phyloP scores from a whole-genome alignment of 1,140 invertebrate genomes.

The Telenomus remus region DNA sequence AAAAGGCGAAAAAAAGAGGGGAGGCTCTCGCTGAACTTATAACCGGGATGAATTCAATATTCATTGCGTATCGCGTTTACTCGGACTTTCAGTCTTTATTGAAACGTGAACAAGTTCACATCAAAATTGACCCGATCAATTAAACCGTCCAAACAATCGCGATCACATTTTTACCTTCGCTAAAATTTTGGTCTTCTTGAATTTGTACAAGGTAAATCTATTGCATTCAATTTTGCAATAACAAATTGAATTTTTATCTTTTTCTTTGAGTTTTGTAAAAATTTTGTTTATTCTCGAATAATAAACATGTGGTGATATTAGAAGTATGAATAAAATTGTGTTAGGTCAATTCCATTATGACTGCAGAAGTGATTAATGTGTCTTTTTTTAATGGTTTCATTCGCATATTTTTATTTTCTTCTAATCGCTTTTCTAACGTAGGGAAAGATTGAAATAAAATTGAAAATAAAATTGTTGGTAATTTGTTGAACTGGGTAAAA shows the following conservation, averaged over 20 bases:
- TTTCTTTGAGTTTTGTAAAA: not conserved
- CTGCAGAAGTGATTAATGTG: constrained; percentile 8
- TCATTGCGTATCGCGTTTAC: constrained; percentile 35
- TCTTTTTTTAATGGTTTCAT: not conserved
- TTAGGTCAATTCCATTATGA: constrained; percentile 23
- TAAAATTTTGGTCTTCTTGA: not conserved
- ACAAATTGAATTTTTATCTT: too few relatives aligned
- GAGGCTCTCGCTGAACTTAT: constrained; percentile 26
- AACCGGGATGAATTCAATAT: constrained; percentile 40
- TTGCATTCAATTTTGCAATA: not conserved
- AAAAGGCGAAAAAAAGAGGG: constrained; percentile 42
- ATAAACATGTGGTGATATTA: constrained; percentile 9
- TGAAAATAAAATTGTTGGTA: too few relatives aligned
- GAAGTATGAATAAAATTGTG: constrained; percentile 11
- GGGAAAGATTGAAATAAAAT: too few relatives aligned
- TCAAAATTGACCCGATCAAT: constrained; percentile 13
- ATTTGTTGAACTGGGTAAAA: too few relatives aligned
- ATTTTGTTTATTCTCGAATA: not conserved
- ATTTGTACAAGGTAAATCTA: not conserved
- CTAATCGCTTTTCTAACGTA: too few relatives aligned
- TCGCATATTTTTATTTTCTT: constrained; percentile 1
- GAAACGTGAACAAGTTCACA: constrained; percentile 28
- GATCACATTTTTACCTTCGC: not conserved
- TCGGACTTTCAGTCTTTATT: constrained; percentile 53
- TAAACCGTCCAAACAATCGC: constrained; percentile 1